Percentiles rank a stretch among this genome's conserved stretches.
phyloP scores from a whole-genome alignment of 2,797 vertebrate species.

The Argyrosomus regius region DNA sequence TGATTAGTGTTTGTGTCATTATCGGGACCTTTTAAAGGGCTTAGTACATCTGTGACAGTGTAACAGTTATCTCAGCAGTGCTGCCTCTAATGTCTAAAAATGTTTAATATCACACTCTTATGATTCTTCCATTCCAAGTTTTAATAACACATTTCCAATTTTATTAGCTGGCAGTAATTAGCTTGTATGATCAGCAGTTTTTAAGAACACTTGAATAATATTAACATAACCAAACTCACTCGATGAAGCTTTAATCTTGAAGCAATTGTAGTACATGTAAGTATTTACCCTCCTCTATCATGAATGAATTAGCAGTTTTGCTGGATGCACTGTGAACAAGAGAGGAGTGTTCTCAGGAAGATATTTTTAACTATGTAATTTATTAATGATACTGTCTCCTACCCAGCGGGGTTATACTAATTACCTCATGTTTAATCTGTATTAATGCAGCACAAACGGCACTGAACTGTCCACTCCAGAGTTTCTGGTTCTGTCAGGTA shows the following conservation, averaged over 20 bases:
- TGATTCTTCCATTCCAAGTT: slow-evolving; percentile 55
- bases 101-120: slow-evolving; percentile 16
- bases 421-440: slow-evolving; percentile 48
- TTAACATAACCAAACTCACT: slow-evolving; percentile 23
- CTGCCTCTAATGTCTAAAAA: slow-evolving; percentile 35
- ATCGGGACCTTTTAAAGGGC: neutral
- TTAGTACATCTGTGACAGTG: slow-evolving; percentile 22
- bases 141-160: slow-evolving; percentile 31
- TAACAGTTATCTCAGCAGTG: slow-evolving; percentile 30
- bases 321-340: slow-evolving; percentile 29
- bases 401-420: slow-evolving; percentile 1
- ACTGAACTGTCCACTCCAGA: neutral
- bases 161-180: neutral
- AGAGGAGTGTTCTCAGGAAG: slow-evolving; percentile 37
- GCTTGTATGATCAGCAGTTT: neutral
- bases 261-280: neutral
- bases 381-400: slow-evolving; percentile 31
- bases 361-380: slow-evolving; percentile 51
- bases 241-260: neutral
- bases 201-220: slow-evolving; percentile 7
- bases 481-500: slow-evolving; percentile 36
- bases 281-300: neutral
- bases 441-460: slow-evolving; percentile 23
- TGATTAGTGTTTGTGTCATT: slow-evolving; percentile 13
- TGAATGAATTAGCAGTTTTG: slow-evolving; percentile 8